A percentile compares a stretch with the other conserved stretches of the same genome.
These are phyloP conservation scores for Odontamblyopus lacepedii DNA, from an alignment of 2,797 vertebrate species.

Conservation along the genomic window DNA sequence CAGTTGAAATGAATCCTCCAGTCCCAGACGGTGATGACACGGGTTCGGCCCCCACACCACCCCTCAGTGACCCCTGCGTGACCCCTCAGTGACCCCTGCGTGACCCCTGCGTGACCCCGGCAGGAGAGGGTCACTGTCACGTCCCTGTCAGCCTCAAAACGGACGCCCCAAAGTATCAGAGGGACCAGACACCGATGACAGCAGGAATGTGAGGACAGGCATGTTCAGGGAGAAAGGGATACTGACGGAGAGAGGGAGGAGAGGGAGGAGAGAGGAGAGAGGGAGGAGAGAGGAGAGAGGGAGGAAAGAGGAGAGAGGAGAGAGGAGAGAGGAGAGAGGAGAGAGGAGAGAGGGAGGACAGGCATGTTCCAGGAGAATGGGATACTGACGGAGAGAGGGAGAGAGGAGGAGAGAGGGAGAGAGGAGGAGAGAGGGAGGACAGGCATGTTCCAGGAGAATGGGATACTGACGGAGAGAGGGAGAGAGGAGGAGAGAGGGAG, in stretches of 20 bases:
- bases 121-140: conserved; percentile 14
- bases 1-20: no score
- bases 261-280: not conserved
- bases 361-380: no score
- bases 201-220: conserved; percentile 45
- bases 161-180: conserved; percentile 14
- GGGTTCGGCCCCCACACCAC: not conserved
- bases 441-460: no score
- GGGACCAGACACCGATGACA: conserved; percentile 35
- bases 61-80: not conserved
- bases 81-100: conserved; percentile 44
- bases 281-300: no score
- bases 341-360: no score
- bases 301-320: no score
- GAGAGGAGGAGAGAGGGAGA: not conserved
- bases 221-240: not conserved
- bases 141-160: not conserved
- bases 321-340: no score
- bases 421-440: no score
- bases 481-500: no score
- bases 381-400: not conserved
- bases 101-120: conserved; percentile 9
- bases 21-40: no score
- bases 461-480: no score
- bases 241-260: no score